Percentiles rank a stretch among this genome's conserved stretches.
Evolutionary conservation across 1,140 invertebrate species (phyloP).

Genomic region (Gonioctena quinquepunctata): DNA sequence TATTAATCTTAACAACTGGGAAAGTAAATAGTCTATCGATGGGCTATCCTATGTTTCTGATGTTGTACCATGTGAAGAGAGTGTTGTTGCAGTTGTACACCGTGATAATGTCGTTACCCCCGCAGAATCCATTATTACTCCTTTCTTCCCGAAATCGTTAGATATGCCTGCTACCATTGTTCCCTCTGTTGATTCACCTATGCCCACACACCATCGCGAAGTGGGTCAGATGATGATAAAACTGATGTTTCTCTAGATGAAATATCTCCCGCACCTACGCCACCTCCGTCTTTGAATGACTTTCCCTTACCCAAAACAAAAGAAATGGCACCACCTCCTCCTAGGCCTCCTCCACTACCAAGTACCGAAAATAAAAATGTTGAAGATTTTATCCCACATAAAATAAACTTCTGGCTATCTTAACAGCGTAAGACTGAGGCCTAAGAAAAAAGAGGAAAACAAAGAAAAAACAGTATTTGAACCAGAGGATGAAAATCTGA

Average conservation of each 20-base stretch:
- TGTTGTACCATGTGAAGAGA: constrained; percentile 29
- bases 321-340: neutral
- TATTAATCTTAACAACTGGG: constrained; percentile 14
- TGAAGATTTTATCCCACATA: neutral
- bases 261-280: constrained; percentile 5
- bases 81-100: constrained; percentile 41
- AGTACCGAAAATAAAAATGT: neutral
- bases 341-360: neutral
- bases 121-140: neutral
- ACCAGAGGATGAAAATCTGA: constrained; percentile 38
- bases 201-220: neutral
- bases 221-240: constrained; percentile 4
- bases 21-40: constrained; percentile 31
- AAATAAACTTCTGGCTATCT: neutral
- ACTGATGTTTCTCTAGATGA: neutral
- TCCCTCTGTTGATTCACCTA: neutral
- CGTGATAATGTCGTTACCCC: constrained; percentile 31
- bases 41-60: constrained; percentile 32
- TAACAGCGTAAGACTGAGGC: constrained; percentile 19
- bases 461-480: constrained; percentile 4
- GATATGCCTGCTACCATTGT: neutral
- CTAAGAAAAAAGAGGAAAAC: constrained; percentile 14
- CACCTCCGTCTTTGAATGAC: neutral
- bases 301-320: neutral
- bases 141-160: neutral